Base-by-base conservation (phyloP, 2,797 vertebrate genomes). In the Ctenosaura bakeri region DNA sequence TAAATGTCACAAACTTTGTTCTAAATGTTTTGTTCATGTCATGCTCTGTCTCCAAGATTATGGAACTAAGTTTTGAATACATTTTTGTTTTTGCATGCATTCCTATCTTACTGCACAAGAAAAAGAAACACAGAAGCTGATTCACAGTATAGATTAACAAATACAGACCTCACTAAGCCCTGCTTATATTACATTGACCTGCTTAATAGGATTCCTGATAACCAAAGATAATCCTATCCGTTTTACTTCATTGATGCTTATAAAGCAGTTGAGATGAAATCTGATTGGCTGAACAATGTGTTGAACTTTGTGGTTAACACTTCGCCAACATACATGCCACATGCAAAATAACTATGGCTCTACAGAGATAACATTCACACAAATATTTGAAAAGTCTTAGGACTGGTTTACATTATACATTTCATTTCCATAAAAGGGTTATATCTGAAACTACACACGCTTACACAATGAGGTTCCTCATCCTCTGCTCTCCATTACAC, bases 181-280 rank as follows among this genome's bases (percentile, higher is more conserved):
- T 84, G 20, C 42, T 84, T 77, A 50, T 10, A 52, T 77, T 52
- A 52, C 7, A 78, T 1, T 85, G 24, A 83, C n/a, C 59, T 84
- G 59, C 59, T 77, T 89, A 69, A 89, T 42, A 89, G 59, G 73
- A 66, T 85, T 85, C 42, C 73, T 89, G 76, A 78, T 69, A 78
- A 69, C 81, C 42, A 77, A 69, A 84, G 73, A 69, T 89, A 69
- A 78, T 66, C 88, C 74, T 85, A 83, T 77, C 56, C 7, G 59
- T 38, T 88, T 88, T 83, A 83, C 29, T 83, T 64, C 56, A 64
- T 9, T 69, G 42, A 64, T 69, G 73, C 32, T 89, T 83, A 56
- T 83, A 74, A 46, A 74, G 38, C 54, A 83, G 20, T 64, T 76
- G 84, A 74, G 22, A 64, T 76, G 20, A 64, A 89, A 76, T 84